Evolutionary conservation across 1,140 invertebrate genomes (phyloP).

Genomic region (Dinothrombium tinctorium): DNA sequence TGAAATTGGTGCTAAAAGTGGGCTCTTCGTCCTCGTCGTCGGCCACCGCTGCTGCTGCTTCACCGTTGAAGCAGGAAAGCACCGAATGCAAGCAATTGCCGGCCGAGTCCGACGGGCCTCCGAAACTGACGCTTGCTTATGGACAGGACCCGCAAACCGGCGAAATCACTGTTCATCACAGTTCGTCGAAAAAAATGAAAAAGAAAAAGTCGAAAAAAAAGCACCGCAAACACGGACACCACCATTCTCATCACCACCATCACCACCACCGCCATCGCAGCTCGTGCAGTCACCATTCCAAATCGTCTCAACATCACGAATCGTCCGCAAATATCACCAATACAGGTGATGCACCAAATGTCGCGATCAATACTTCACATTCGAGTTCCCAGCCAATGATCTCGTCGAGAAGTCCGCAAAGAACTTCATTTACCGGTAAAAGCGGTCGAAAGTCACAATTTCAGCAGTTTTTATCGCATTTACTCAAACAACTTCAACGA

Average conservation of each 20-base stretch:
- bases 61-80: background rate
- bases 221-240: constrained; percentile 13
- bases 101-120: background rate
- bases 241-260: constrained; percentile 15
- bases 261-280: constrained; percentile 11
- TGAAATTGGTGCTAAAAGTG: constrained; percentile 60
- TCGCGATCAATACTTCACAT: background rate
- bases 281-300: constrained; percentile 10
- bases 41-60: too few relatives aligned
- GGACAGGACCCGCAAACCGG: too few relatives aligned
- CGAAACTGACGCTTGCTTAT: background rate
- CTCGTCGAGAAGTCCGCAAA: constrained; percentile 4
- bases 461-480: constrained; percentile 4
- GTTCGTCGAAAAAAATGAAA: constrained; percentile 7
- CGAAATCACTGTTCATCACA: too few relatives aligned
- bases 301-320: constrained; percentile 5
- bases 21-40: constrained; percentile 21
- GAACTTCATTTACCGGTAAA: background rate
- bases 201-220: constrained; percentile 14
- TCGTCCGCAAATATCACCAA: constrained; percentile 1
- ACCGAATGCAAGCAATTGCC: background rate
- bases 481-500: constrained; percentile 15
- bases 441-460: constrained; percentile 6
- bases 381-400: constrained; percentile 1
- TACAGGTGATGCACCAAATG: constrained; percentile 4